Evolutionary conservation across 2,797 vertebrate genomes (phyloP), one percentile per base, ranked within the genome.

Genomic region (Chromis chromis): DNA sequence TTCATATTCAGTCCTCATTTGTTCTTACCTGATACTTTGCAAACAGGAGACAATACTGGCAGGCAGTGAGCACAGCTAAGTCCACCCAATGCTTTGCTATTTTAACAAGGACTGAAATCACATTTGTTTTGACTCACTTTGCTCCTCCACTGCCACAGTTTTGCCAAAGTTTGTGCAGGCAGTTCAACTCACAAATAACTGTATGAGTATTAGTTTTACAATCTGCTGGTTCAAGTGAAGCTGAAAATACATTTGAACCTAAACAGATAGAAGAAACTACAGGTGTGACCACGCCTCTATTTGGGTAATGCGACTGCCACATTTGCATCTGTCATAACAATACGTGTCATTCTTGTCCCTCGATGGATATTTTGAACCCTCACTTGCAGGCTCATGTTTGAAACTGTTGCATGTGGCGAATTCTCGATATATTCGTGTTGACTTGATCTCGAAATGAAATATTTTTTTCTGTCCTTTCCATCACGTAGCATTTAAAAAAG

Each of bases 241-340:
- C 22, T n/a, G 46, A 54, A 65, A 28, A 39, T 1, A 3, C 28
- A 57, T 24, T 52, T 71, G 12, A 53, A 55, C 22, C 33, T 36
- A 3, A 67, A 31, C 31, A 7, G 9, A 31, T 31, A 31, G 31
- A 31, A 31, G 31, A 31, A 31, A 46, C 42, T 22, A 16, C 56
- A 2, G 4, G 17, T 59, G 22, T 11, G 46, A 36, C 55, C 56
- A 70, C 24, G 69, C 21, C 46, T 1, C n/a, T 3, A 11, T 36
- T 19, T 39, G 69, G 31, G 53, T 70, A 42, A 60, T 25, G n/a
- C 39, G 31, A 10, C 53, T 28, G 24, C 25, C n/a, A 33, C 14
- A 55, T 77, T 85, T 83, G 54, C 55, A 73, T 59, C 55, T 66
- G 49, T 65, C 16, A 44, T 53, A 27, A 56, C n/a, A 12, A 28